Conservation (phyloP, 2,797 vertebrate species). For the Ara ararauna region DNA sequence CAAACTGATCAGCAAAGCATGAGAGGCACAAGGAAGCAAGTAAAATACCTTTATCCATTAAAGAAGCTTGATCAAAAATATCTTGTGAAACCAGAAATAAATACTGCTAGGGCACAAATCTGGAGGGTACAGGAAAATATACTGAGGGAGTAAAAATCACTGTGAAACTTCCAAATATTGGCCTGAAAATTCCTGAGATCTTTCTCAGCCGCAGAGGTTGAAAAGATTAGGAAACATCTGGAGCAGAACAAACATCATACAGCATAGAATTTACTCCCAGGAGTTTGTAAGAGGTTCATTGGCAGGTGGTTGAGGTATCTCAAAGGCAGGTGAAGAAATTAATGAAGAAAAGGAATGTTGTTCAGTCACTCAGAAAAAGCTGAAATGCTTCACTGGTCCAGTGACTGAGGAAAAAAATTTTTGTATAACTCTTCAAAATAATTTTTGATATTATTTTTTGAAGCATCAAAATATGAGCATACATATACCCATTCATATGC, state of each 20-base stretch:
- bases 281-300: neutral
- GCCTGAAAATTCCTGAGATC: neutral
- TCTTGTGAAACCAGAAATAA: neutral
- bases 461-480: neutral
- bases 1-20: neutral
- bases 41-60: neutral
- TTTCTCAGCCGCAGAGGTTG: neutral
- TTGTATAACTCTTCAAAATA: neutral
- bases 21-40: neutral
- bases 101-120: neutral
- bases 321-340: neutral
- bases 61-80: neutral
- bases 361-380: neutral
- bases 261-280: neutral
- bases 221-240: neutral
- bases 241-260: neutral
- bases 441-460: neutral
- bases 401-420: neutral
- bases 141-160: neutral
- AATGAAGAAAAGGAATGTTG: neutral
- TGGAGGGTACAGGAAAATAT: neutral
- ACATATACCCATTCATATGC: rapidly evolving
- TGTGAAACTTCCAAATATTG: neutral
- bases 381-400: neutral
- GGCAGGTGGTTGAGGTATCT: neutral